Evolutionary conservation across 2,797 vertebrate genomes (phyloP).

Genomic region (Mormyrus proboscirostris): DNA sequence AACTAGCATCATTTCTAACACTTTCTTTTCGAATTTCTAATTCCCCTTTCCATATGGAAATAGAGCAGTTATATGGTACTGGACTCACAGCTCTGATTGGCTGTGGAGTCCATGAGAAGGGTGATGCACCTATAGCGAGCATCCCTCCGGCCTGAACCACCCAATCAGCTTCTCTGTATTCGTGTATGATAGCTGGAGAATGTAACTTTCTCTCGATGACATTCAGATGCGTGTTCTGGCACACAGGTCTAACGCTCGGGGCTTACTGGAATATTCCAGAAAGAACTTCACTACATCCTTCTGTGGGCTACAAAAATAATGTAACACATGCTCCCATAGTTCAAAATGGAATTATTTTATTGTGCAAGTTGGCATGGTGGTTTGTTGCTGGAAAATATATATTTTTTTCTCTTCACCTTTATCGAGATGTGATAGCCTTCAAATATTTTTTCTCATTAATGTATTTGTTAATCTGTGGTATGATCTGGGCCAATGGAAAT

Average conservation of each 20-base stretch:
- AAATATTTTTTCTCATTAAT: constrained; percentile 56
- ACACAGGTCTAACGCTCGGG: constrained; percentile 77
- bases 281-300: constrained; percentile 41
- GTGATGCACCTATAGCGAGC: constrained; percentile 33
- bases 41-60: not conserved
- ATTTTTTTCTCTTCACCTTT: constrained; percentile 65
- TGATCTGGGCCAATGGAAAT: constrained; percentile 75
- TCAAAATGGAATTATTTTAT: constrained; percentile 43
- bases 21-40: not conserved
- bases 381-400: constrained; percentile 50
- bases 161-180: constrained; percentile 79
- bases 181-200: constrained; percentile 92
- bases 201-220: constrained; percentile 66
- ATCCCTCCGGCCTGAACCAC: constrained; percentile 19
- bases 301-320: constrained; percentile 41
- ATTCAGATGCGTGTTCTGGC: constrained; percentile 72
- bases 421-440: constrained; percentile 73
- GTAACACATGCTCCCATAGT: constrained; percentile 49
- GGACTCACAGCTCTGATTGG: constrained; percentile 22
- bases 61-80: constrained; percentile 16
- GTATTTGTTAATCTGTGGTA: constrained; percentile 86
- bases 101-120: constrained; percentile 44
- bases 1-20: not conserved
- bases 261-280: constrained; percentile 47
- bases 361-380: constrained; percentile 75